Evolutionary conservation across 2,113 vertebrate genomes (phyloP).

Genomic region (Columba livia): DNA sequence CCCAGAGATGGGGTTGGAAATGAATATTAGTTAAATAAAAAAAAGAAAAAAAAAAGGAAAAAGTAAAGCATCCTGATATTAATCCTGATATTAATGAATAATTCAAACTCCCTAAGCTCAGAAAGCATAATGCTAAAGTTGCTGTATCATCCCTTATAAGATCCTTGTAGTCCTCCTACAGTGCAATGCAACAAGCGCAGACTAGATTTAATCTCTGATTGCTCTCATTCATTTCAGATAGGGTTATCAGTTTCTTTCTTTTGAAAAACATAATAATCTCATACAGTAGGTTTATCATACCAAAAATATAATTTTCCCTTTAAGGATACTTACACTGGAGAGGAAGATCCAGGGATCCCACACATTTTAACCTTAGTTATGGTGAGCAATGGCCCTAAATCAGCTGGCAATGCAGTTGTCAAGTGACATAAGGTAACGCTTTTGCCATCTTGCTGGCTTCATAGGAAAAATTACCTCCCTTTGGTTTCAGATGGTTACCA

Average conservation of each 20-base stretch:
- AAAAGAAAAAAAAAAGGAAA: background rate
- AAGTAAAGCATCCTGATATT: background rate
- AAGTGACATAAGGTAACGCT: background rate
- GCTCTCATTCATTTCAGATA: background rate
- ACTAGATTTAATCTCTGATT: background rate
- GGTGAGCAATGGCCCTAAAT: background rate
- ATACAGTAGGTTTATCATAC: background rate
- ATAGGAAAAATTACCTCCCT: background rate
- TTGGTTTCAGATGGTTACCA: background rate
- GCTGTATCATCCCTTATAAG: background rate
- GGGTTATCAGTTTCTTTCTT: background rate
- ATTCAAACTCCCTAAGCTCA: background rate
- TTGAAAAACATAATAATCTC: background rate
- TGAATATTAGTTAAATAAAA: background rate
- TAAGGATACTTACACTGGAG: background rate
- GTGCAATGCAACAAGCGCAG: background rate
- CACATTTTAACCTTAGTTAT: background rate
- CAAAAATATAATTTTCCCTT: background rate
- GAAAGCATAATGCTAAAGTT: background rate
- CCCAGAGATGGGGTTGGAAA: background rate
- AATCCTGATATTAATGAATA: background rate
- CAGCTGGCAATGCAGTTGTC: background rate
- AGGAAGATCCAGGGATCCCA: background rate
- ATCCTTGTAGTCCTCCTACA: background rate
- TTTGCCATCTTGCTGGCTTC: background rate